Conservation (phyloP, 2,888 invertebrate genomes). For the Schizotus pectinicornis region DNA sequence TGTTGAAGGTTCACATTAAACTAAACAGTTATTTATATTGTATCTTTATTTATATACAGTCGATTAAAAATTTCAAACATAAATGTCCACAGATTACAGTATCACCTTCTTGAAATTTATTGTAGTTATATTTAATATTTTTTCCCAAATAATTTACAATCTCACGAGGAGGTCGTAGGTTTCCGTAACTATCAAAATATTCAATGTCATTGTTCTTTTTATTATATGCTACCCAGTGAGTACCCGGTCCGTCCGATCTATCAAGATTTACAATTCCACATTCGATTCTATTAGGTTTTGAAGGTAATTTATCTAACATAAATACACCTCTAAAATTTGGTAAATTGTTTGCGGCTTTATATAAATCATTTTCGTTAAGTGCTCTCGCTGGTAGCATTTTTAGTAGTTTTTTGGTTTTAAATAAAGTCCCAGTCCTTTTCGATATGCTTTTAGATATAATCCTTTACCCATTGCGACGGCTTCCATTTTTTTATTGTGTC, state of each 20-base stretch:
- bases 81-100: constrained; percentile 20
- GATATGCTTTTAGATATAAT: constrained; percentile 44
- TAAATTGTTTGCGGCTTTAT: constrained; percentile 40
- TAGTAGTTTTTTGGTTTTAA: constrained; percentile 34
- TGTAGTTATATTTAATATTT: constrained; percentile 17
- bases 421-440: constrained; percentile 33
- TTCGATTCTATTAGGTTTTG: constrained; percentile 34
- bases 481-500: constrained; percentile 53
- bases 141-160: constrained; percentile 14
- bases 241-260: constrained; percentile 17
- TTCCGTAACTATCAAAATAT: constrained; percentile 25
- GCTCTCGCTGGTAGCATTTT: constrained; percentile 39
- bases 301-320: constrained; percentile 52
- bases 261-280: constrained; percentile 44
- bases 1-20: constrained; percentile 27
- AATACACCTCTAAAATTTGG: constrained; percentile 48
- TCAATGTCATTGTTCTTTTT: constrained; percentile 10
- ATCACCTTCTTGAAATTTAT: constrained; percentile 7
- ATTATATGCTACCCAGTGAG: constrained; percentile 27
- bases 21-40: constrained; percentile 2
- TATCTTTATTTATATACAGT: constrained; percentile 13
- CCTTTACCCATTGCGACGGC: constrained; percentile 48
- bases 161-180: constrained; percentile 21
- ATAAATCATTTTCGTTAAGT: constrained; percentile 45
- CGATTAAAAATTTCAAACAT: constrained; percentile 28